Percentiles rank a stretch among this genome's conserved stretches.
Conservation (phyloP, 1,140 invertebrate species). For the Callitettix versicolor region DNA sequence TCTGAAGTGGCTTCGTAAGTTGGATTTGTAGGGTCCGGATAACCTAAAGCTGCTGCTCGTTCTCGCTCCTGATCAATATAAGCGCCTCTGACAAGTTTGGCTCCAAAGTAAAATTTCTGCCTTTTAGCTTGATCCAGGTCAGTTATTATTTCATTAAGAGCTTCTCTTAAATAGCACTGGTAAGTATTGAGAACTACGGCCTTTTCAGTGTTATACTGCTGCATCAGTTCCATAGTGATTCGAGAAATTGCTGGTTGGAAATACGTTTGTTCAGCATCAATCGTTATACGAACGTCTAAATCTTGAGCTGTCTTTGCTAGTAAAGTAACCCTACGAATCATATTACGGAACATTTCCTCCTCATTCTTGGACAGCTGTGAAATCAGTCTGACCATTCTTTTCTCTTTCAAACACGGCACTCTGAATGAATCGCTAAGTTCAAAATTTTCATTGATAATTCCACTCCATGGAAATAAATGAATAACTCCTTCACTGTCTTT, state of each 20-base stretch:
- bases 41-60: conserved; percentile 74
- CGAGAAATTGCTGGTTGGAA: conserved; percentile 98
- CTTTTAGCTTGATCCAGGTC: conserved; percentile 89
- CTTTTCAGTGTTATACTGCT: conserved; percentile 81
- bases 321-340: conserved; percentile 85
- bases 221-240: conserved; percentile 95
- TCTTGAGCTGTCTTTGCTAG: conserved; percentile 85
- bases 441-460: conserved; percentile 83
- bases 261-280: conserved; percentile 98
- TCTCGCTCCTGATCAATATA: conserved; percentile 95
- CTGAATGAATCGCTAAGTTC: conserved; percentile 82
- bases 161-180: conserved; percentile 93
- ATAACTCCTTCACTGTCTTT: conserved; percentile 86
- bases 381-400: conserved; percentile 69
- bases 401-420: conserved; percentile 84
- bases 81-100: conserved; percentile 93
- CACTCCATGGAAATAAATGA: conserved; percentile 96
- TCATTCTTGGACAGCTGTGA: conserved; percentile 84
- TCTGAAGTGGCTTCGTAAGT: conserved; percentile 83
- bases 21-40: conserved; percentile 90
- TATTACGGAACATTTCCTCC: conserved; percentile 97
- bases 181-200: conserved; percentile 98
- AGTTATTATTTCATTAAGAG: conserved; percentile 75
- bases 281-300: conserved; percentile 90
- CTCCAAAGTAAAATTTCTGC: conserved; percentile 95